phyloP scores from a whole-genome alignment of 2,797 vertebrate genomes.

The Sibirionetta formosa region DNA sequence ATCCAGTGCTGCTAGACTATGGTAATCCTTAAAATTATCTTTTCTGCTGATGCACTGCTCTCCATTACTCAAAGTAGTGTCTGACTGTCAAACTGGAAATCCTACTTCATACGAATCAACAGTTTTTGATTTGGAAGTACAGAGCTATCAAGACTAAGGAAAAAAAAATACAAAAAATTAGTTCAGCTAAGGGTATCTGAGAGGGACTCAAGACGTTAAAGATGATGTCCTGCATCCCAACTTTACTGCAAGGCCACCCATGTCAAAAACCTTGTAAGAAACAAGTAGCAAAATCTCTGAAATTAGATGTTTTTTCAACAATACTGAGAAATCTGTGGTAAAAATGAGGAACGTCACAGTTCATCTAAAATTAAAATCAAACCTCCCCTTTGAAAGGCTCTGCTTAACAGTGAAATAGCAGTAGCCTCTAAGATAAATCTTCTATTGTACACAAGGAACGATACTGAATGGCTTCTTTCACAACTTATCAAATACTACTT shows the following conservation, averaged over 20 bases:
- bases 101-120: neutral
- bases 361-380: neutral
- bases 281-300: neutral
- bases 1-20: neutral
- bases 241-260: neutral
- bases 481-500: neutral
- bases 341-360: neutral
- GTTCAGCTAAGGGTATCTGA: neutral
- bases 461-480: neutral
- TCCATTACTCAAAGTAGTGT: neutral
- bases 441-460: neutral
- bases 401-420: neutral
- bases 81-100: neutral
- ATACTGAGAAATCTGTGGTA: neutral
- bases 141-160: neutral
- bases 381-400: neutral
- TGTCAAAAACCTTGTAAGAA: neutral
- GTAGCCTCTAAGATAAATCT: neutral
- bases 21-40: neutral
- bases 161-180: neutral
- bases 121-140: neutral
- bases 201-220: neutral
- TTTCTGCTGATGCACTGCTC: neutral
- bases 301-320: neutral
- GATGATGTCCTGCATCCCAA: neutral